A percentile compares a stretch with the other conserved stretches of the same genome.
phyloP scores from a whole-genome alignment of 2,888 invertebrate genomes.

The Lithodes maja region DNA sequence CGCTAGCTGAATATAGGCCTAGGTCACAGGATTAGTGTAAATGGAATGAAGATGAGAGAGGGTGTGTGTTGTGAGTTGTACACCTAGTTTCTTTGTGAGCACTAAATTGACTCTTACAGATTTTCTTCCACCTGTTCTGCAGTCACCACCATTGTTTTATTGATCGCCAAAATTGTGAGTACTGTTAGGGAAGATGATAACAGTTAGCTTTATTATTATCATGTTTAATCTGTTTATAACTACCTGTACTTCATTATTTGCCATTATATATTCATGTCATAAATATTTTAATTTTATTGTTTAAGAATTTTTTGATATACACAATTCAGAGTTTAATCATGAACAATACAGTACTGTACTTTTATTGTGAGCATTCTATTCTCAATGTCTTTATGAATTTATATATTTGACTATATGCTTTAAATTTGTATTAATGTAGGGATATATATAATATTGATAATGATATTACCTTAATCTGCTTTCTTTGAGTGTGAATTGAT shows the following conservation, averaged over 20 bases:
- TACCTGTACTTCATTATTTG: no score
- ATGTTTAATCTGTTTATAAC: background rate
- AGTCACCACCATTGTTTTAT: constrained; percentile 40
- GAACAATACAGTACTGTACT: no score
- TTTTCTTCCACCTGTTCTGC: constrained; percentile 33
- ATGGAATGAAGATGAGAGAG: background rate
- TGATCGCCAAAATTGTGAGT: constrained; percentile 47
- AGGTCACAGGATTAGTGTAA: constrained; percentile 56
- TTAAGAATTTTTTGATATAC: no score
- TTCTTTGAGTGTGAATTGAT: constrained; percentile 31
- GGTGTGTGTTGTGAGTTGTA: constrained; percentile 16
- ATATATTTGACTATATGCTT: no score
- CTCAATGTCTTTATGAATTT: no score
- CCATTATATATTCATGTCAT: no score
- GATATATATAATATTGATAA: background rate
- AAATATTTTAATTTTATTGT: no score
- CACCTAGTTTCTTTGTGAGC: constrained; percentile 15
- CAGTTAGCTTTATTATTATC: background rate
- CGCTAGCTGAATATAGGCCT: constrained; percentile 56
- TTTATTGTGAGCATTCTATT: no score
- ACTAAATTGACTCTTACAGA: constrained; percentile 55
- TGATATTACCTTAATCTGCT: background rate
- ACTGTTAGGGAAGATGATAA: constrained; percentile 1
- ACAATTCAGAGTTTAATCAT: no score
- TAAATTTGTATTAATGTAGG: no score